phyloP scores from a whole-genome alignment of 2,797 vertebrate genomes.

The Melanotaenia trifasciata region DNA sequence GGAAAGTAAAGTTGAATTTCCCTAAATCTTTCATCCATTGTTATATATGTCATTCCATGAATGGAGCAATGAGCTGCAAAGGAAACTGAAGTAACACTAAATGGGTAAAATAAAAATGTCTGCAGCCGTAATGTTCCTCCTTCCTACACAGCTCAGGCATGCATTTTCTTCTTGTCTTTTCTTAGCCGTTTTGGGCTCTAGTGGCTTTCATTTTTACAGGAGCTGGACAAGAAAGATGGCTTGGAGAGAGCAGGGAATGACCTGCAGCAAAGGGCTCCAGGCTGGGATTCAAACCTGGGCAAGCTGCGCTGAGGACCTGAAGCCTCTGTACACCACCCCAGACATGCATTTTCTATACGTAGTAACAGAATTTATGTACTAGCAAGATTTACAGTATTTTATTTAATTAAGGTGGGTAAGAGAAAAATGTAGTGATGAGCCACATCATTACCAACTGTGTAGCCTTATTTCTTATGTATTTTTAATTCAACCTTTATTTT shows the following conservation, averaged over 20 bases:
- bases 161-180: not conserved
- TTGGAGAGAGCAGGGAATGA: too few species aligned
- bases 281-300: too few species aligned
- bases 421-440: not conserved
- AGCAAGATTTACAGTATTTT: not conserved
- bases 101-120: not conserved
- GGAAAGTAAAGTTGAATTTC: constrained; percentile 1
- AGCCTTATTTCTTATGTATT: not conserved
- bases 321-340: too few species aligned
- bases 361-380: not conserved
- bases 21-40: not conserved
- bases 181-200: too few species aligned
- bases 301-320: too few species aligned
- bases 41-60: not conserved
- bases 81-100: not conserved
- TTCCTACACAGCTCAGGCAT: not conserved
- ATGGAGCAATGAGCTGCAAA: constrained; percentile 1
- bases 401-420: constrained; percentile 4
- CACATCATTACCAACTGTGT: not conserved
- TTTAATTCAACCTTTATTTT: too few species aligned
- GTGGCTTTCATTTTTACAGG: too few species aligned
- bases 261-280: too few species aligned
- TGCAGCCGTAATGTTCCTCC: not conserved
- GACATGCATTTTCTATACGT: not conserved
- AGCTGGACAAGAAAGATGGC: too few species aligned